Conservation (phyloP, 2,113 vertebrate species). For the Tamias sibiricus region DNA sequence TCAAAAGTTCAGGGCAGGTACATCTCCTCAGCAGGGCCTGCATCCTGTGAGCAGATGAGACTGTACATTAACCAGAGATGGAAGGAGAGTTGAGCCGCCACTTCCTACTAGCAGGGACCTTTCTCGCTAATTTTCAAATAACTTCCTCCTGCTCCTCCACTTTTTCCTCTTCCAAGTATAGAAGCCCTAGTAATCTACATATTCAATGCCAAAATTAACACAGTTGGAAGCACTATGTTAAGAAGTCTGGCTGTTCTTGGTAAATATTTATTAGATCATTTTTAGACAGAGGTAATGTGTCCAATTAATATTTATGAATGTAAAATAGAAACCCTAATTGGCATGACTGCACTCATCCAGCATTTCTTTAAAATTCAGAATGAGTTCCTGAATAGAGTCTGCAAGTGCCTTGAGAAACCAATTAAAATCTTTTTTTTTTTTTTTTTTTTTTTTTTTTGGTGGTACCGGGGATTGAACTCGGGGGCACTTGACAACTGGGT, state of each 20-base stretch:
- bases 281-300: constrained; percentile 58
- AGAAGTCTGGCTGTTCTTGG: constrained; percentile 54
- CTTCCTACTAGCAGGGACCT: not conserved
- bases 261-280: constrained; percentile 70
- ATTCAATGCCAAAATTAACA: constrained; percentile 65
- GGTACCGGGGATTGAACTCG: no score
- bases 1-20: not conserved
- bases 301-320: constrained; percentile 73
- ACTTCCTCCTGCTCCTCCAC: not conserved
- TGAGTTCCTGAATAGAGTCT: constrained; percentile 61
- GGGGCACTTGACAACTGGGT: no score
- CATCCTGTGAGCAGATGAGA: not conserved
- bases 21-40: not conserved
- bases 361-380: constrained; percentile 66
- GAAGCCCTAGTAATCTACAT: constrained; percentile 38
- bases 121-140: constrained; percentile 57
- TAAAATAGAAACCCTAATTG: constrained; percentile 64
- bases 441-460: no score
- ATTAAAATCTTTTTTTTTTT: constrained; percentile 70
- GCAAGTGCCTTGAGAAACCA: constrained; percentile 57
- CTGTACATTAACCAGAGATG: not conserved
- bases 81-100: not conserved
- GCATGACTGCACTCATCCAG: not conserved
- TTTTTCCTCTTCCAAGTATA: constrained; percentile 35
- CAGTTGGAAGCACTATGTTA: constrained; percentile 48